Conservation (phyloP, 2,113 vertebrate species). For the Chrysemys picta region DNA sequence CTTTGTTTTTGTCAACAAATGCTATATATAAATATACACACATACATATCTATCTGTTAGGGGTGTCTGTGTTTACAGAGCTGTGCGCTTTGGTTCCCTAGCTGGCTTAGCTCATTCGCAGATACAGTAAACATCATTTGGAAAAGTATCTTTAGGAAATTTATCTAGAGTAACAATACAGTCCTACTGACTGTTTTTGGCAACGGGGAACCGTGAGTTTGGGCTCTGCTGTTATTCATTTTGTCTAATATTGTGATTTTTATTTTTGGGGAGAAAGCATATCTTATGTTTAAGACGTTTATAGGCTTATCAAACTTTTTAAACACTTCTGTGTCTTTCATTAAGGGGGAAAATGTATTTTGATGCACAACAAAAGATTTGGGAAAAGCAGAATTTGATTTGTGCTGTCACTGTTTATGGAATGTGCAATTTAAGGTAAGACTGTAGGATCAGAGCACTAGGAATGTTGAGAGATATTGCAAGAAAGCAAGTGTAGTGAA, state of each 20-base stretch:
- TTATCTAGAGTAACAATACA: neutral
- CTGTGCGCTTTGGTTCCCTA: neutral
- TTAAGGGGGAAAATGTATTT: neutral
- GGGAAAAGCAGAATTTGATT: accelerated
- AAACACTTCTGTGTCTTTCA: neutral
- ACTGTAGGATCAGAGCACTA: neutral
- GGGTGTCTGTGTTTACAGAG: conserved; percentile 31
- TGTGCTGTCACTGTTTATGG: conserved; percentile 20
- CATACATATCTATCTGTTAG: neutral
- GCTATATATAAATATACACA: neutral
- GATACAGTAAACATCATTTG: accelerated
- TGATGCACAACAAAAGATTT: conserved; percentile 2
- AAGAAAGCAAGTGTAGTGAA: neutral
- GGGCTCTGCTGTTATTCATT: neutral
- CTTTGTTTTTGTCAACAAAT: neutral
- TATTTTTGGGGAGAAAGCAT: neutral
- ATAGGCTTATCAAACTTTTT: neutral
- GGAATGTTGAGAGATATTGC: neutral
- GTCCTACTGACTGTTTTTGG: neutral
- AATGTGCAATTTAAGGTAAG: neutral
- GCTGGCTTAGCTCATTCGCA: neutral
- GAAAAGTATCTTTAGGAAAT: neutral
- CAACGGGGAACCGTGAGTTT: neutral
- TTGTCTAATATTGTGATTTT: neutral
- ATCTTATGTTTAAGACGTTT: conserved; percentile 1